These are phyloP conservation scores for Antheraea pernyi DNA, from an alignment of 1,140 invertebrate genomes.

Conservation along the genomic window DNA sequence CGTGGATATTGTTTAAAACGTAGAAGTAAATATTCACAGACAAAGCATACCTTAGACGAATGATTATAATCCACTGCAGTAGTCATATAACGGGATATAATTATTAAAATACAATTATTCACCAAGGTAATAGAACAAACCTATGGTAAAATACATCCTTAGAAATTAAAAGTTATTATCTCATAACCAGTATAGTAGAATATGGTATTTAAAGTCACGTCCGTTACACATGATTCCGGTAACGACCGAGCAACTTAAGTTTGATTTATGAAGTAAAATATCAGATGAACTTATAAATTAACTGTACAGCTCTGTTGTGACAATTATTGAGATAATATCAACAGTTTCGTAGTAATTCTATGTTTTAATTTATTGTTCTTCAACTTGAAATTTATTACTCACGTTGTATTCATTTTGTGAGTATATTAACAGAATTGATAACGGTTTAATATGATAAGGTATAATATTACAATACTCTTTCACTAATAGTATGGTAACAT, in stretches of 20 bases:
- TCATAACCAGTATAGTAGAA: neutral
- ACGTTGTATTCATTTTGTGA: neutral
- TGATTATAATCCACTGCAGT: no score
- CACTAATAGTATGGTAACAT: neutral
- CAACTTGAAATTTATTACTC: neutral
- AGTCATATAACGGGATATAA: neutral
- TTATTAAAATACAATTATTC: neutral
- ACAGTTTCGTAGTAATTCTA: neutral
- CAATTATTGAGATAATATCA: constrained; percentile 10
- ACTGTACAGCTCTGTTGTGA: neutral
- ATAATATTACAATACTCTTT: neutral
- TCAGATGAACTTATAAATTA: constrained; percentile 9
- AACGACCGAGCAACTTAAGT: neutral
- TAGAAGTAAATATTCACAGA: no score
- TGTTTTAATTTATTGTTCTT: neutral
- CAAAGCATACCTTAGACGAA: no score
- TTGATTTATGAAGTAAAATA: constrained; percentile 8
- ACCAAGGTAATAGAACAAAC: neutral
- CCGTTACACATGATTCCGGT: constrained; percentile 1
- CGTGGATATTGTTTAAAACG: no score
- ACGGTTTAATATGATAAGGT: neutral
- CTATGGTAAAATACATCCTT: neutral
- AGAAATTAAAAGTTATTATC: neutral
- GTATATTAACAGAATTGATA: neutral
- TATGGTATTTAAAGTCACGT: constrained; percentile 16